Evolutionary conservation across 2,113 vertebrate species (phyloP).

Genomic region (Xyliphius kryptos): DNA sequence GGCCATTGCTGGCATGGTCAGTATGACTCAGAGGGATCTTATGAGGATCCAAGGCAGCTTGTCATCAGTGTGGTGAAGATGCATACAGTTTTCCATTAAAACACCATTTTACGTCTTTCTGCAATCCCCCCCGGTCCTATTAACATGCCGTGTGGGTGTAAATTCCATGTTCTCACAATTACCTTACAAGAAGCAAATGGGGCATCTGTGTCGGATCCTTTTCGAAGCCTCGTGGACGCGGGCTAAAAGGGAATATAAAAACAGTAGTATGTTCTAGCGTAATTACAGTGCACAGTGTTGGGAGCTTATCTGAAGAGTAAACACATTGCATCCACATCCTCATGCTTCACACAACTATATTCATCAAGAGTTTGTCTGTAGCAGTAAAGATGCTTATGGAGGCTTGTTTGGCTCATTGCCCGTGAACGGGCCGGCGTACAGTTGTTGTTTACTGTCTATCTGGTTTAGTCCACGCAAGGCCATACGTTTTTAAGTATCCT

Average conservation of each 20-base stretch:
- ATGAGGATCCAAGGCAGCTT: constrained; percentile 8
- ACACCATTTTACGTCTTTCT: constrained; percentile 38
- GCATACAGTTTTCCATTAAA: constrained; percentile 46
- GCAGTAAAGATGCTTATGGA: constrained; percentile 45
- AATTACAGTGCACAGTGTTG: constrained; percentile 46
- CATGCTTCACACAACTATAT: constrained; percentile 44
- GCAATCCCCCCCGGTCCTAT: constrained; percentile 39
- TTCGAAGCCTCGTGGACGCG: constrained; percentile 40
- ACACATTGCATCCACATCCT: constrained; percentile 32
- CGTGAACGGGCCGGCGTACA: constrained; percentile 37
- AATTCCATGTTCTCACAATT: constrained; percentile 46
- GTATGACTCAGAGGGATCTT: constrained; percentile 25
- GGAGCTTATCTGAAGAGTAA: constrained; percentile 32
- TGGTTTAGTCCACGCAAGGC: constrained; percentile 36
- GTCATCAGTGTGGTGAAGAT: constrained; percentile 31
- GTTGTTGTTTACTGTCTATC: constrained; percentile 50
- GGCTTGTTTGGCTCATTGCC: constrained; percentile 42
- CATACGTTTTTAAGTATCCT: constrained; percentile 57
- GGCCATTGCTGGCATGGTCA: constrained; percentile 5
- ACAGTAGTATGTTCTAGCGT: constrained; percentile 43
- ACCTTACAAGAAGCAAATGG: constrained; percentile 20
- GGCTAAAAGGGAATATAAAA: constrained; percentile 42
- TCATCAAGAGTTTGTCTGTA: constrained; percentile 43
- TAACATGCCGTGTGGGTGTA: constrained; percentile 38
- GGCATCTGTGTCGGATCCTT: constrained; percentile 32